Base-by-base conservation (phyloP, 2,888 invertebrate species). In the Gnatocerus cornutus region DNA sequence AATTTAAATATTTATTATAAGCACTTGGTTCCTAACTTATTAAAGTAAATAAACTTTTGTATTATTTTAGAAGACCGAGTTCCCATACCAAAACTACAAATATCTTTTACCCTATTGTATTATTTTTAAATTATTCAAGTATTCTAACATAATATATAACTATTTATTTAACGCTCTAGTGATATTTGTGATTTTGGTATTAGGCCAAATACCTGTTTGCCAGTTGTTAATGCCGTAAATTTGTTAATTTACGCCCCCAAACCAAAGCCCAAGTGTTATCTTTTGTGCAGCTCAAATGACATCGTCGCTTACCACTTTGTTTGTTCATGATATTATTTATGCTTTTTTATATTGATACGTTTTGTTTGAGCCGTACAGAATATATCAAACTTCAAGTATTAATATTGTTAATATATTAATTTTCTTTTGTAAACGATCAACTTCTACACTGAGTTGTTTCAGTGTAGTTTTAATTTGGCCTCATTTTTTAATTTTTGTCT, bases 21-120 rank as follows among this genome's bases (percentile, higher is more conserved):
- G 83, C 84, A 84, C 84, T 83, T 83, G 83, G 84, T 84, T 84
- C 84, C 84, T 84, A 84, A 84, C 83, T 83, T 83, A 83, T 83
- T 82, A 77, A 78, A 80, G 77, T 79, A 80, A 80, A 69, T 45
- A 53, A 69, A 48, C 55, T 79, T 81, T 80, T 81, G 78, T 82
- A 80, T 81, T 77, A 76, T 82, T 81, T 81, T 81, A 81, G 78
- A 79, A 77, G 76, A 78, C 75, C 75, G 75, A 74, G 76, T 76
- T 79, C 76, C 73, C 73, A 77, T 79, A 79, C 80, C 81, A 78
- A 82, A 82, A 80, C 75, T 74, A 75, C 81, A 80, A 81, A 80
- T 80, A 77, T 80, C 78, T 74, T 74, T 74, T 73, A 74, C 66
- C 59, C 76, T 41, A 56, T 56, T 58, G 56, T 58, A 58, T 58